Base-by-base conservation (phyloP, 1,140 invertebrate species). In the Drosophila funebris region DNA sequence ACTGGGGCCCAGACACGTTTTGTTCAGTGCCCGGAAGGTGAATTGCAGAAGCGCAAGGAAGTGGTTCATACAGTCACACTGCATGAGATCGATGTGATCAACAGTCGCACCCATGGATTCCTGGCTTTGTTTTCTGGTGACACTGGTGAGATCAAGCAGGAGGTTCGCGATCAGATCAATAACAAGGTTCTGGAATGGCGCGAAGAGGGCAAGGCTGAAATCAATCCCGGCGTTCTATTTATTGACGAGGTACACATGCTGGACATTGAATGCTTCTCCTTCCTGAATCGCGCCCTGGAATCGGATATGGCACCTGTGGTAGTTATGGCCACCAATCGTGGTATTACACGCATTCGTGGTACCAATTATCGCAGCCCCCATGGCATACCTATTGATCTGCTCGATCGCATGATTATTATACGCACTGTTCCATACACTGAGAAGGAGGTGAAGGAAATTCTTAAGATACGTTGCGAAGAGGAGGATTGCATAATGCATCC, bases 71-170 rank as follows among this genome's bases (percentile, higher is more conserved):
- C 98, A 0, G 98, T 99, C 0, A 98, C 97, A 0, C 92, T 99
- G n/a, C 99, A 99, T 91, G 99, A 99, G 92, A 97, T 99, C 56
- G 99, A 99, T 92, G 98, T 99, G 0, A 99, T 99, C 85, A 99
- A 99, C 88, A 98, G 97, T 44, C 93, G 98, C 73, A 98, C 98
- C 0, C 98, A 99, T 91, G 99, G 99, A 0, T 99, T 99, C 89
- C 93, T 99, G 1, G 99, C 99, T 0, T 92, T 99, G 0, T 99
- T 99, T 92, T 99, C 98, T 18, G 96, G 97, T 33, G 99, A 99
- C 88, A 99, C 99, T 0, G 99, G 99, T 3, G 99, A 99, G 93
- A 99, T 99, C 16, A 99, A 99, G 90, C 93, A 96, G 0, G 99
- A 99, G 94, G 97, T 99, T 0, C 93, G 99, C 31, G 98, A 99